These are phyloP conservation scores for Parauchenoglanis punctatus DNA, from an alignment of 2,797 vertebrate species.

Conservation along the genomic window DNA sequence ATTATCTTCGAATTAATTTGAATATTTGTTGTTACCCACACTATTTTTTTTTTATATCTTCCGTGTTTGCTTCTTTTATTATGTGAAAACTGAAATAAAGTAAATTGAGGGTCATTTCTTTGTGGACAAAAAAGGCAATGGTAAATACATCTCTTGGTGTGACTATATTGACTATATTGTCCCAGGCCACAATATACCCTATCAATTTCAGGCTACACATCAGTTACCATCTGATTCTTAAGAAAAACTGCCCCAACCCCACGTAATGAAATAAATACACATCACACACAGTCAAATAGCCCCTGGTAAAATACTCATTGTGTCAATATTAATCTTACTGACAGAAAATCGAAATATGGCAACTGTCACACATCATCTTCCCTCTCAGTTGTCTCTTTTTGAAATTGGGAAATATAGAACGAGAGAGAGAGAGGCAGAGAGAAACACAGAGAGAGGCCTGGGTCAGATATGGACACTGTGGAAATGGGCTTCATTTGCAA, in stretches of 20 bases:
- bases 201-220: constrained; percentile 79
- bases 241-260: constrained; percentile 79
- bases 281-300: constrained; percentile 79
- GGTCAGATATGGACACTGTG: not conserved
- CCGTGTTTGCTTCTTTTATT: not conserved
- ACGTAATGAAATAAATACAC: constrained; percentile 83
- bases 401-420: constrained; percentile 65
- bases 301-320: constrained; percentile 80
- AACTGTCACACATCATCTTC: constrained; percentile 86
- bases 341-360: constrained; percentile 84
- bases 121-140: constrained; percentile 34
- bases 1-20: not conserved
- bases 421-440: constrained; percentile 35
- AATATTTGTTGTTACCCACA: not conserved
- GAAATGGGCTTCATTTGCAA: constrained; percentile 59
- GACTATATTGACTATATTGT: constrained; percentile 79
- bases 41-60: not conserved
- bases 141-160: constrained; percentile 68
- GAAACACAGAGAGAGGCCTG: constrained; percentile 2
- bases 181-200: constrained; percentile 67
- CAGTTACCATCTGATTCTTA: constrained; percentile 86
- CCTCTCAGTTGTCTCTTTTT: constrained; percentile 76
- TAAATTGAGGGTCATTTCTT: constrained; percentile 41
- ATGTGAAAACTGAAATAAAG: constrained; percentile 31
- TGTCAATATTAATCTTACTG: constrained; percentile 86